phyloP scores from a whole-genome alignment of 2,888 invertebrate species.

The Drosophila rubida region DNA sequence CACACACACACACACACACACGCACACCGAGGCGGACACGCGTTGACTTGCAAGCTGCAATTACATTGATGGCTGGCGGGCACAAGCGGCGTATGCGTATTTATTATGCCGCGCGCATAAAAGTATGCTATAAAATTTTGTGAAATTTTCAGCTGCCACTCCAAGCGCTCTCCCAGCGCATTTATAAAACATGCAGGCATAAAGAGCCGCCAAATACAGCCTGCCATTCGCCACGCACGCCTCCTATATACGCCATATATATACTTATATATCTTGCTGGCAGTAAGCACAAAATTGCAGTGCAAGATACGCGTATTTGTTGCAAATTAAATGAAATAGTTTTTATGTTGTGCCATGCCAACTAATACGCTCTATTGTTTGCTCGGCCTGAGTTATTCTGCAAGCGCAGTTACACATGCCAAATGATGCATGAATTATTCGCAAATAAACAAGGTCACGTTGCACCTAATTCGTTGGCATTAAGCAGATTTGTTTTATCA shows the following conservation, averaged over 20 bases:
- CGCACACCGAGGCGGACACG: too few species aligned
- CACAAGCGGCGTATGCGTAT: constrained; percentile 44
- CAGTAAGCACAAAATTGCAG: background rate
- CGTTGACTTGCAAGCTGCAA: constrained; percentile 42
- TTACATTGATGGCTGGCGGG: constrained; percentile 49
- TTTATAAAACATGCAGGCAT: background rate
- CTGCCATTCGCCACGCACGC: background rate
- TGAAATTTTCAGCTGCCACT: constrained; percentile 28
- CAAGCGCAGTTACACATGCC: background rate
- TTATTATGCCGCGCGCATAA: constrained; percentile 49
- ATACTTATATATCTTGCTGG: background rate
- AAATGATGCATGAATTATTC: too few species aligned
- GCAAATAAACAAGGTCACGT: too few species aligned
- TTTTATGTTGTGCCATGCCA: too few species aligned
- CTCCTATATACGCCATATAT: background rate
- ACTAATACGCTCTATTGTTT: too few species aligned
- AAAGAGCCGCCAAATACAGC: background rate
- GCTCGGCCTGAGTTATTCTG: background rate
- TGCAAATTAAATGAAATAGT: too few species aligned
- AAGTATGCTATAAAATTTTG: constrained; percentile 54
- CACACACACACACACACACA: constrained; percentile 6
- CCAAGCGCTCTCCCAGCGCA: constrained; percentile 1
- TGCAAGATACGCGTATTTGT: too few species aligned
- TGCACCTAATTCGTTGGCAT: background rate
- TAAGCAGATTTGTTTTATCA: background rate